Percentiles rank a stretch among this genome's conserved stretches.
Conservation (phyloP, 2,797 vertebrate species). For the Staurois parvus region DNA sequence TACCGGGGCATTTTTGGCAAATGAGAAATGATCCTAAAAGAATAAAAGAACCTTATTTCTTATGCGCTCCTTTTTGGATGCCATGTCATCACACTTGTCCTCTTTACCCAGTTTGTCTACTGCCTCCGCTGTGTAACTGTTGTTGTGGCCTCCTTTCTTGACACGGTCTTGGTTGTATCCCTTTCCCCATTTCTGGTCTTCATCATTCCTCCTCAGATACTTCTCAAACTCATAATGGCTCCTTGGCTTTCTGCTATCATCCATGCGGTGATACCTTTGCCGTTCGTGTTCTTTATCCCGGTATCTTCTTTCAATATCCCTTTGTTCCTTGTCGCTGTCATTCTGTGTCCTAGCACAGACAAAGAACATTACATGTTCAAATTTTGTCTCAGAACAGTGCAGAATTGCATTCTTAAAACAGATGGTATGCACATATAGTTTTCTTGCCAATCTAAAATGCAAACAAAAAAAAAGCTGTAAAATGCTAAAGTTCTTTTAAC, state of each 20-base stretch:
- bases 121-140: constrained; percentile 80
- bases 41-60: constrained; percentile 90
- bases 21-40: constrained; percentile 73
- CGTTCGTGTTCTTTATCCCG: constrained; percentile 86
- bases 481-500: too few species aligned
- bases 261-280: constrained; percentile 83
- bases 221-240: constrained; percentile 90
- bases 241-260: constrained; percentile 88
- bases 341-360: constrained; percentile 72
- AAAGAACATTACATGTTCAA: not conserved
- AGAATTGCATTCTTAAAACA: not conserved
- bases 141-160: constrained; percentile 86
- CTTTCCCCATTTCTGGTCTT: constrained; percentile 94
- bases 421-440: too few species aligned
- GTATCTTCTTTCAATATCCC: constrained; percentile 84
- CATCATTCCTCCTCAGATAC: constrained; percentile 87
- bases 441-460: too few species aligned
- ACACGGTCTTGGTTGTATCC: constrained; percentile 89
- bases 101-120: constrained; percentile 89
- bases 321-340: constrained; percentile 91
- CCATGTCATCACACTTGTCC: constrained; percentile 85
- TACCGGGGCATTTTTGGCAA: constrained; percentile 66
- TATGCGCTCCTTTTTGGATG: constrained; percentile 88
- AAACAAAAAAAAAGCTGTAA: too few species aligned
- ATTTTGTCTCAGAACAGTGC: not conserved